Base-by-base conservation (phyloP, 2,888 invertebrate genomes). In the Apocheima hispidaria region DNA sequence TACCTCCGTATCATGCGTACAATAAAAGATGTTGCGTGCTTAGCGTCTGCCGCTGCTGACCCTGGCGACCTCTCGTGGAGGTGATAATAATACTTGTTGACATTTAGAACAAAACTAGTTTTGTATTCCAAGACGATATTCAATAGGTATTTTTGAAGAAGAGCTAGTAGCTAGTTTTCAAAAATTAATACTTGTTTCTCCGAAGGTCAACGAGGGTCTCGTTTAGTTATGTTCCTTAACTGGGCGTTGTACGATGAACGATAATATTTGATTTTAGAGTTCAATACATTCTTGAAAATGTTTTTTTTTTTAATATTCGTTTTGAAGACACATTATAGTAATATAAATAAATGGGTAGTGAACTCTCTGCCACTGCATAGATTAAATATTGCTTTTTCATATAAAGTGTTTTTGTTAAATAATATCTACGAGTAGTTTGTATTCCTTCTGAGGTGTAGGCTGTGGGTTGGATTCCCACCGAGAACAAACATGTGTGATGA, bases 81-180 rank as follows among this genome's bases (percentile, higher is more conserved):
- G 63, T 66, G 77, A 76, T 89, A 90, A 90, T 90, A 89, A 89
- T 90, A 90, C 82, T 71, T 60, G 86, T 84, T 90, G 88, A 87
- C 87, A 92, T 90, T 91, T 89, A 75, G 63, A 70, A 73, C 61
- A 63, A 79, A 90, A 90, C 91, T 84, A 79, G 90, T 90, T 90
- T 79, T 68, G 54, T 66, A 72, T 74, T 74, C 69, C 72, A 64
- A 70, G 64, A 71, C 65, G 70, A 63, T 78, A 74, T 77, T 77
- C 66, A 61, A 78, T 75, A 71, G 78, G 73, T 73, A 74, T 69
- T 58, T 28, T 44, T 66, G 38, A 51, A 38, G 50, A 51, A 36
- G 50, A 51, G 26, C 73, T 73, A 50, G 44, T 44, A 78, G 72
- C 79, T 76, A 69, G 74, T 81, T 81, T 77, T 77, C 68, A 66